Evolutionary conservation across 2,113 vertebrate genomes (phyloP), one percentile per base, ranked within the genome.

Genomic region (Pandion haliaetus): DNA sequence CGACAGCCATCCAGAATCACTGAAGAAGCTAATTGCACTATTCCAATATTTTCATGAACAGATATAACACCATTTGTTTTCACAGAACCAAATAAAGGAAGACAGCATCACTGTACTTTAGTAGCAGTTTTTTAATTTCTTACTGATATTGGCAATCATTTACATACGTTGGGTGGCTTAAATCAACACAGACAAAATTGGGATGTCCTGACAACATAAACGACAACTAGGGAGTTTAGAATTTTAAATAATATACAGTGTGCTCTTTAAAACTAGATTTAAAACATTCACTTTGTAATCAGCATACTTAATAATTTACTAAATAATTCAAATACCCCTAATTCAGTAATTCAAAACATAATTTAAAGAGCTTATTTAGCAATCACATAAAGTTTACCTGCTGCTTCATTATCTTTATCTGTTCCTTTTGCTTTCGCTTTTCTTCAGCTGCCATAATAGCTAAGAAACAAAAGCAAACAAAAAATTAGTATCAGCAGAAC

Each of bases 391-490:
- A 87, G 25, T 25, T 91, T 99, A 99, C 99, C 99, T 99, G 99
- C 92, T 99, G 99, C 94, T 99, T 99, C 95, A 99, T 97, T 97
- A 99, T 99, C 98, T 99, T 99, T 90, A 99, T 98, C 95, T 99
- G 99, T 76, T 99, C 99, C 95, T 99, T 99, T 97, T 99, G 99
- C 79, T 99, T 99, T 91, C 99, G 97, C 61, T 99, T 99, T 95
- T 99, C 99, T 96, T 99, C 99, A 67, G 99, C 99, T 93, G 99
- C 99, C 98, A 99, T 98, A 97, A 99, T 99, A 94, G 99, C 99
- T 99, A 95, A 61, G 44, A 82, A 61, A 94, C 23, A 76, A 96
- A 90, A 96, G 92, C 40, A 98, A 95, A 97, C 71, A 93, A 74
- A 94, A 90, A 65, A 71, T 34, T 73, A 66, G 3, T 61, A 76